Evolutionary conservation across 2,888 invertebrate genomes (phyloP).

Genomic region (Archips crataeganus): DNA sequence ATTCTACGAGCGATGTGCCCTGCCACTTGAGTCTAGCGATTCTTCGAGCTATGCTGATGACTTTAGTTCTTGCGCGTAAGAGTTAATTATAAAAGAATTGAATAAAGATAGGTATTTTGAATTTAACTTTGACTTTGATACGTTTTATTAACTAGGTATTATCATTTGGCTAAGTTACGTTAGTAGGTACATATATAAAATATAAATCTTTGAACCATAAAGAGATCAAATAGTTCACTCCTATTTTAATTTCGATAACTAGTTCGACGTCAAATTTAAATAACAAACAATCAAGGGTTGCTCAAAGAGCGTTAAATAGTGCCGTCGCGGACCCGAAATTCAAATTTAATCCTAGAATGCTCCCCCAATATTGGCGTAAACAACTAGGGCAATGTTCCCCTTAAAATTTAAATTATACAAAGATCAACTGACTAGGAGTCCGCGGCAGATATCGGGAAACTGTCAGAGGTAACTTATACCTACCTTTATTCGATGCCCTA

Average conservation of each 20-base stretch:
- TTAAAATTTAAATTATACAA: constrained; percentile 28
- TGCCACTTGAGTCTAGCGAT: too few relatives aligned
- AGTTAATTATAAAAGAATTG: too few relatives aligned
- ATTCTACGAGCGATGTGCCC: too few relatives aligned
- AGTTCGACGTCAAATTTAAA: background rate
- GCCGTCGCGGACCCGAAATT: background rate
- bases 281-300: background rate
- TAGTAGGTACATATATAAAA: background rate
- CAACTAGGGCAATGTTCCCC: constrained; percentile 15
- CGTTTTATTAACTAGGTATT: too few relatives aligned
- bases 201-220: background rate
- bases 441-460: constrained; percentile 37
- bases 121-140: too few relatives aligned
- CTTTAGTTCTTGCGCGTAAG: too few relatives aligned
- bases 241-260: background rate
- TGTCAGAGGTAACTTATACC: constrained; percentile 40
- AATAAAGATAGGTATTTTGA: too few relatives aligned
- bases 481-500: constrained; percentile 39
- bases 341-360: constrained; percentile 19
- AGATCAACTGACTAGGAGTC: constrained; percentile 18
- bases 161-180: background rate
- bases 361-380: constrained; percentile 16
- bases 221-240: background rate
- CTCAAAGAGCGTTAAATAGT: constrained; percentile 11
- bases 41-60: too few relatives aligned